phyloP scores from a whole-genome alignment of 1,140 invertebrate genomes.

The Neodiprion virginianus region DNA sequence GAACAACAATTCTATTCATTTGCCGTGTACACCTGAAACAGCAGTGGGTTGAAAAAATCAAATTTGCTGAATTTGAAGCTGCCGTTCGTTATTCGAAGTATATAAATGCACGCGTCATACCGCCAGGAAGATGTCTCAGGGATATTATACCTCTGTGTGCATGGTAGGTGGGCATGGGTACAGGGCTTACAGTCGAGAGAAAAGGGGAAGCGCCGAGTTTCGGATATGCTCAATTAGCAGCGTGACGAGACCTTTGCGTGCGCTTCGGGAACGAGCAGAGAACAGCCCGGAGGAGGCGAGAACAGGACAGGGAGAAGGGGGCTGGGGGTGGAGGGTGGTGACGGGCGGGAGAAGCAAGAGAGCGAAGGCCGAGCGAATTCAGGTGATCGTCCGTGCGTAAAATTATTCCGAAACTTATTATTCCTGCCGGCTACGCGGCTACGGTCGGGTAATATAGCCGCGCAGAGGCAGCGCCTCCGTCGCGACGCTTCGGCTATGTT shows the following conservation, averaged over 20 bases:
- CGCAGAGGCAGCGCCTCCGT: constrained; percentile 19
- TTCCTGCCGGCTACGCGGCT: constrained; percentile 28
- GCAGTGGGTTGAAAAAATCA: background rate
- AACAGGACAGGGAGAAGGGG: constrained; percentile 13
- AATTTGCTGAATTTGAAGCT: background rate
- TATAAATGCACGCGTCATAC: background rate
- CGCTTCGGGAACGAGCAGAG: background rate
- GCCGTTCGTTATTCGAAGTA: background rate
- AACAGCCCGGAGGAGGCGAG: background rate
- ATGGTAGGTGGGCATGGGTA: too few species aligned
- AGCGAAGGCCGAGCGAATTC: constrained; percentile 29
- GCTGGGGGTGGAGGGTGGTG: constrained; percentile 11
- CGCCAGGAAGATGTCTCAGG: background rate
- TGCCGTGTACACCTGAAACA: too few species aligned
- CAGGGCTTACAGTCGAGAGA: too few species aligned
- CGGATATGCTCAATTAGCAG: background rate
- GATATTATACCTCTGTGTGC: background rate
- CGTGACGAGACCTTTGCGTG: background rate
- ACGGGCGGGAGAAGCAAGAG: background rate
- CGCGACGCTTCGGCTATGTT: constrained; percentile 23
- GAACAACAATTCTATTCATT: too few species aligned
- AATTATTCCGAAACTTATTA: constrained; percentile 46
- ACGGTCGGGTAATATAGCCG: background rate
- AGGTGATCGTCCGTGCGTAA: constrained; percentile 40
- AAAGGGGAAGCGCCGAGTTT: background rate